Evolutionary conservation across 2,888 invertebrate species (phyloP).

Genomic region (Achlya flavicornis): DNA sequence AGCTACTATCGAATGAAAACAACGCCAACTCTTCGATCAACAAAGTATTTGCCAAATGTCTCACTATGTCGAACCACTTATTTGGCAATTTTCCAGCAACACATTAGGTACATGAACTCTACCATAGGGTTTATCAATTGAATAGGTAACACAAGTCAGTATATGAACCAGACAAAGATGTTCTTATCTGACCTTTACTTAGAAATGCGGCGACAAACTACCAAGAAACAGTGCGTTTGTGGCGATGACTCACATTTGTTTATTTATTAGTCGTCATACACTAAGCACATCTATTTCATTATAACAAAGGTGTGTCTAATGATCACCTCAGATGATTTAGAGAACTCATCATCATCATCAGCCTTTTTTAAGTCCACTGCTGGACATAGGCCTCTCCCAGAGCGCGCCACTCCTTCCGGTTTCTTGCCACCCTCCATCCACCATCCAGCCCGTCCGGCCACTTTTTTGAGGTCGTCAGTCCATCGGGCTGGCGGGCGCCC

Average conservation of each 20-base stretch:
- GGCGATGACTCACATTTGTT: conserved; percentile 15
- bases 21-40: not conserved
- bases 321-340: no score
- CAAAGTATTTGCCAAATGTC: not conserved
- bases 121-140: not conserved
- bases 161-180: not conserved
- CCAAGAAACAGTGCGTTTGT: not conserved
- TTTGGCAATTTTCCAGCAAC: not conserved
- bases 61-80: not conserved
- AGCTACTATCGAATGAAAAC: not conserved
- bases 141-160: not conserved
- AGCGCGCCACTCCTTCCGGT: no score
- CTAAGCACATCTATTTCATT: not conserved
- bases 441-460: no score
- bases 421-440: no score
- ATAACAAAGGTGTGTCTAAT: no score
- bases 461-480: no score
- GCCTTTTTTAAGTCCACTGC: no score
- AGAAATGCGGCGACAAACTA: not conserved
- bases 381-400: no score
- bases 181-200: not conserved
- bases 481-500: no score
- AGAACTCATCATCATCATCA: no score
- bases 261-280: conserved; percentile 9
- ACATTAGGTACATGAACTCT: not conserved